Base-by-base conservation (phyloP, 2,888 invertebrate species). In the Schizaphis graminum region DNA sequence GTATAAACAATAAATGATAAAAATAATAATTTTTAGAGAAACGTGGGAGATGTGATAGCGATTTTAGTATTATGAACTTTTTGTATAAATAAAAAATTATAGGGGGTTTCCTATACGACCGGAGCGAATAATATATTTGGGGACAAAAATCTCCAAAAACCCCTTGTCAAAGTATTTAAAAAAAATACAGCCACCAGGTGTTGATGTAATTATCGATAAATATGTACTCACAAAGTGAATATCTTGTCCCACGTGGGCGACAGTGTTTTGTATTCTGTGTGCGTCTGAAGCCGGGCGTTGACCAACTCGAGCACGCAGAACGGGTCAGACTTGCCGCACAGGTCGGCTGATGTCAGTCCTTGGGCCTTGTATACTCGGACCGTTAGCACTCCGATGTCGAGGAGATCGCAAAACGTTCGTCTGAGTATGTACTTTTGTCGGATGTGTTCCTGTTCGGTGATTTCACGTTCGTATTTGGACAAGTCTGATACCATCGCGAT, bases 181-280 rank as follows among this genome's bases (percentile, higher is more conserved):
- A 61, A 61, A 4, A 28, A 67, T n/a, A 1, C 8, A 67, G n/a
- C n/a, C n/a, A n/a, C 16, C 5, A 0, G 16, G 11, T 28, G 61
- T 13, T n/a, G n/a, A 67, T n/a, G 2, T 67, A 67, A 67, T 67
- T n/a, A n/a, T n/a, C 16, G 7, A 16, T n/a, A n/a, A n/a, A 53
- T 53, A 53, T 53, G 16, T 53, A 97, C 98, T 97, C 96, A 99
- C 98, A 99, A 99, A 88, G 98, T 99, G 96, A 99, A 99, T 95
- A 99, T 98, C 96, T 99, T 99, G 96, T 99, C 99, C 99, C 99
- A 99, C 95, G 98, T 98, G 0, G 99, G 99, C 93, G 98, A 97
- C 47, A 99, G 96, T 0, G 99, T 99, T 96, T 99, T 99, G 96
- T 99, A 99, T 96, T 99, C 99, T 0, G 99, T 99, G 96, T 99